Base-by-base conservation (phyloP, 2,113 vertebrate genomes). In the Chionodraco myersi region DNA sequence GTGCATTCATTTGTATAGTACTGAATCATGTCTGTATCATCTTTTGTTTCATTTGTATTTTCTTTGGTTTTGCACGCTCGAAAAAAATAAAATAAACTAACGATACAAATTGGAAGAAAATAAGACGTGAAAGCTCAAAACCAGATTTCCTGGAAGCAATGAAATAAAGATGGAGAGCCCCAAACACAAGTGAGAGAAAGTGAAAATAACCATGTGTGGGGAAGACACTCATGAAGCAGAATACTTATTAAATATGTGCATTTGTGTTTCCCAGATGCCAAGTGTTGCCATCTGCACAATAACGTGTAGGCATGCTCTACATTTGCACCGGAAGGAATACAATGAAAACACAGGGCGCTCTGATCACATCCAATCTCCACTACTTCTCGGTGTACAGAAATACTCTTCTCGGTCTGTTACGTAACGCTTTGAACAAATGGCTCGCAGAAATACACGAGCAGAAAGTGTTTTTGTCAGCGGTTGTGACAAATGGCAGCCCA, bases 271-370 rank as follows among this genome's bases (percentile, higher is more conserved):
- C 72, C 66, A 68, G 1, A 57, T 21, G 76, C 62, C 44, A 45
- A 57, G 26, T 13, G 49, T 71, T 60, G 56, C 30, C 82, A 87
- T 90, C 80, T 86, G 85, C 49, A 77, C 72, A 13, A 30, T 48
- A 54, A 69, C 56, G 10, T 56, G 57, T 75, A 67, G 72, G 45
- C 60, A n/a, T 41, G 56, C 77, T 77, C 59, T 67, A 18, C 62
- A 63, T 86, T 76, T 76, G 85, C 14, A 44, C 60, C 16, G 69
- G 44, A 16, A 63, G 36, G 64, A 61, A n/a, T 60, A 47, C 48
- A 36, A 58, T 10, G n/a, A 60, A 75, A 57, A 69, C 63, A 6
- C 45, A 60, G 61, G 41, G 41, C 65, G 36, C 23, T 30, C 30
- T 53, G 49, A 80, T 73, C 49, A 47, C 54, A 75, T 61, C 61